phyloP scores from a whole-genome alignment of 2,113 vertebrate species.

The Crotalus helleri region DNA sequence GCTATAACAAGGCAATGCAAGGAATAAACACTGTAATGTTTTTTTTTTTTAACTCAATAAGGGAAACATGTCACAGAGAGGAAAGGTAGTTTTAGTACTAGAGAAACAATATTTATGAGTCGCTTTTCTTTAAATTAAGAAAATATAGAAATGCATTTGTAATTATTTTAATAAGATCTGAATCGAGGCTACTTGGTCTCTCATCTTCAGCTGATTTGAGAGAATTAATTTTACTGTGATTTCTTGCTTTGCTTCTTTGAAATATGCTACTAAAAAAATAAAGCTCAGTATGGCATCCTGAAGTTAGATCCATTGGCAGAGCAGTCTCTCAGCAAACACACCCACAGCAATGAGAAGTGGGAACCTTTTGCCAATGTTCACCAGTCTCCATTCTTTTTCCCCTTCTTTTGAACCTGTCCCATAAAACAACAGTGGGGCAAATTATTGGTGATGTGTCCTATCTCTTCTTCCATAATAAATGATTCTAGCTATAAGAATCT shows the following conservation, averaged over 20 bases:
- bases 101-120: background rate
- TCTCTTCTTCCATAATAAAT: background rate
- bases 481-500: background rate
- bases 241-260: background rate
- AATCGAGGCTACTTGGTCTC: background rate
- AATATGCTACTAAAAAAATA: background rate
- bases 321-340: background rate
- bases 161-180: background rate
- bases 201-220: slow-evolving; percentile 1
- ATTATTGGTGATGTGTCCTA: background rate
- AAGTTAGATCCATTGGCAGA: background rate
- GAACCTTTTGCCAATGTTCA: background rate
- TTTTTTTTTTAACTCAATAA: background rate
- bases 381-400: background rate
- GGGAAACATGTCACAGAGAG: background rate
- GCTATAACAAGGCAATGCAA: background rate
- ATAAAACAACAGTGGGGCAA: background rate
- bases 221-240: background rate
- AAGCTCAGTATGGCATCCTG: background rate
- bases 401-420: background rate
- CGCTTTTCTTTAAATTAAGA: background rate
- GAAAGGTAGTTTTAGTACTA: background rate
- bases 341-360: background rate
- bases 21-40: background rate
- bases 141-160: background rate